Base-by-base conservation (phyloP, 2,797 vertebrate species). In the Mormyrus hasselquistii region DNA sequence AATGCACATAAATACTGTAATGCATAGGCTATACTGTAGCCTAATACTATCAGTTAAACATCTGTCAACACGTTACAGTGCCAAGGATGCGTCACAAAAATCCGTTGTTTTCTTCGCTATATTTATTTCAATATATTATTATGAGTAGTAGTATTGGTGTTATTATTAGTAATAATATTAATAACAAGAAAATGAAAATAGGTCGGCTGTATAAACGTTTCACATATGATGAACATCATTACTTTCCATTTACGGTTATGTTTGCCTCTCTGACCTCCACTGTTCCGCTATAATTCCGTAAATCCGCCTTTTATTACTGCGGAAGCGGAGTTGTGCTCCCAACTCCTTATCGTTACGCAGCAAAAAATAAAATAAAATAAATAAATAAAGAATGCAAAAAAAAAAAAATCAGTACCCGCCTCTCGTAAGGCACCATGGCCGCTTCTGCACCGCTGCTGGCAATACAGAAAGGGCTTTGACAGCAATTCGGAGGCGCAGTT, bases 291-390 rank as follows among this genome's bases (percentile, higher is more conserved):
- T 47, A 84, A 84, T 50, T 50, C 79, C 22, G 19, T 22, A 84
- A 83, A 84, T 85, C 47, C 10, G 47, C 9, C 19, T 93, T 88
- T 94, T 92, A 93, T 94, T 92, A 94, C 93, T 94, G 94, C 94
- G 92, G 93, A 88, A 38, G 34, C 16, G n/a, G 50, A 86, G 41
- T 86, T 91, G 94, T 93, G 92, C 93, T 92, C 92, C 88, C 79
- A 85, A 85, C 82, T 85, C 82, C 82, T 85, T 52, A 85, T 12
- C 82, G 82, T 85, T 85, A 85, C 82, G 82, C 82, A 85, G 82
- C 82, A 84, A 85, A 85, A 85, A 25, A 49, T 85, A 25, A 85
- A 85, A 49, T 49, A 22, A 52, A 85, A 52, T 85, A 85, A 85
- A 85, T 85, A 85, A 85, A 49, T 49, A 12, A 52, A 82, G 41